Base-by-base conservation (phyloP, 2,888 invertebrate species). In the Eueremaeus valkanovi region DNA sequence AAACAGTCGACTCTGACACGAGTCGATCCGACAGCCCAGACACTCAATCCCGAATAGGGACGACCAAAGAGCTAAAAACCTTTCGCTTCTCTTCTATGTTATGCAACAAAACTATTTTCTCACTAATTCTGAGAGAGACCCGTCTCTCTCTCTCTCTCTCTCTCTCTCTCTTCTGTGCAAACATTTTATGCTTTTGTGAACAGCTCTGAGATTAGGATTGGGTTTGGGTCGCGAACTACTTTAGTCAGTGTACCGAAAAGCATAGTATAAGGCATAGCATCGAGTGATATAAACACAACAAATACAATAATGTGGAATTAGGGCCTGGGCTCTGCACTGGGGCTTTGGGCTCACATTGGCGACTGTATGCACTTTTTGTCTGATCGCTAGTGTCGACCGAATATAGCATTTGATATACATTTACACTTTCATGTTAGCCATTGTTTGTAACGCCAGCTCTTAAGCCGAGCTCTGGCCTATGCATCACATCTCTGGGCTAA, bases 1-100 rank as follows among this genome's bases (percentile, higher is more conserved):
- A 68, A 68, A 68, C 68, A 68, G 68, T 36, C 40, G n/a, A n/a
- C n/a, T n/a, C 68, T 68, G 68, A 68, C 68, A 68, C 68, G 68
- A 68, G 68, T 21, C 40, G 68, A 68, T 16, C n/a, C 18, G 68
- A 68, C 40, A 40, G 18, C 6, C 13, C 24, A 68, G n/a, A n/a
- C n/a, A 61, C 36, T 6, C 68, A 68, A 68, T 68, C 68, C 68
- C 21, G 24, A 68, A 42, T 40, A 40, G 68, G 36, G 40, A 68
- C 36, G 24, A 68, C 24, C 68, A 21, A 24, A 66, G 31, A 33
- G 24, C n/a, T 33, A 21, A 40, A 33, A 68, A 68, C 61, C 61
- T 61, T 61, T 61, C 24, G 18, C 61, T 61, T n/a, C 61, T 24
- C 33, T 61, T 31, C 31, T 61, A 40, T 68, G 40, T 68, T 68